phyloP scores from a whole-genome alignment of 2,888 invertebrate species.

The Hypsopygia costalis region DNA sequence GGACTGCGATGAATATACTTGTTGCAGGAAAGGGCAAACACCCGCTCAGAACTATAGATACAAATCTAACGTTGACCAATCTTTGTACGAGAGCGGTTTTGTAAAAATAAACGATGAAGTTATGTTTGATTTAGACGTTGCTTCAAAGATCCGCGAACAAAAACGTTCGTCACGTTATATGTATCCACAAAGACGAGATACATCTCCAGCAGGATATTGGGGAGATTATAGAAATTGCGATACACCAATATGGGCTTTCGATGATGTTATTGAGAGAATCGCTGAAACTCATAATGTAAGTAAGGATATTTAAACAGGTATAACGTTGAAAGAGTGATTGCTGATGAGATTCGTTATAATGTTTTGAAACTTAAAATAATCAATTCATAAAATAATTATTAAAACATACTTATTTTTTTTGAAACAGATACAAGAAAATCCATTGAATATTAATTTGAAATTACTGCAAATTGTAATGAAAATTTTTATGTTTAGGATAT shows the following conservation, averaged over 20 bases:
- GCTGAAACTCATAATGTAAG: conserved; percentile 73
- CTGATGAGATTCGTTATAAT: too few relatives aligned
- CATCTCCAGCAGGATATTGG: conserved; percentile 86
- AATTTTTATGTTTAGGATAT: conserved; percentile 76
- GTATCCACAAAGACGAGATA: conserved; percentile 11
- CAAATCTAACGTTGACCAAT: conserved; percentile 13
- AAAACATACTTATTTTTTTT: too few relatives aligned
- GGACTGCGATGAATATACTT: conserved; percentile 87
- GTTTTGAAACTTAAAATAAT: too few relatives aligned
- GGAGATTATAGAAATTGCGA: conserved; percentile 91
- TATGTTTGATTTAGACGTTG: conserved; percentile 42
- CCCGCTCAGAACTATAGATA: conserved; percentile 34
- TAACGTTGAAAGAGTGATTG: too few relatives aligned
- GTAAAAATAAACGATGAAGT: conserved; percentile 30
- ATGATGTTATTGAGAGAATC: conserved; percentile 83
- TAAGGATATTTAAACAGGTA: conserved; percentile 14
- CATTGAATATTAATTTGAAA: too few relatives aligned
- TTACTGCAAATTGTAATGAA: too few relatives aligned
- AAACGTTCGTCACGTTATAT: conserved; percentile 9
- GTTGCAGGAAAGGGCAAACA: conserved; percentile 85
- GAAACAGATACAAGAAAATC: too few relatives aligned
- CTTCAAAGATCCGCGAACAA: conserved; percentile 30
- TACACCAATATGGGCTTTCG: conserved; percentile 84
- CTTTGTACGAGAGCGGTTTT: neutral
- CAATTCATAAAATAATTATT: too few relatives aligned